These are phyloP conservation scores for Lordiphosa fenestrarum DNA, from an alignment of 2,888 invertebrate species.

Conservation along the genomic window DNA sequence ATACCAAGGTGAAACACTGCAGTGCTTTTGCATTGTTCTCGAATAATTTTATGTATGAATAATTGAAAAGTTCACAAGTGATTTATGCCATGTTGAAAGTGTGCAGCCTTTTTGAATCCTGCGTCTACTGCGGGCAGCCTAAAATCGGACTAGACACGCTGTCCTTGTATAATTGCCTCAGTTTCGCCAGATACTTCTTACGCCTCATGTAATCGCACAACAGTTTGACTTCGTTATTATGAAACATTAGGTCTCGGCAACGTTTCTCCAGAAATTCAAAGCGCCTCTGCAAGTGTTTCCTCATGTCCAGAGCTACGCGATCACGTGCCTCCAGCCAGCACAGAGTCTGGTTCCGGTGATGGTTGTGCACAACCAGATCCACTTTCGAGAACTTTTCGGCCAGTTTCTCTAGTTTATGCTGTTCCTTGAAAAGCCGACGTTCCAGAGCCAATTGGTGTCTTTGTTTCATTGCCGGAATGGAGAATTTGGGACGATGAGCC, in stretches of 20 bases:
- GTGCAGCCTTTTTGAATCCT: too few species aligned
- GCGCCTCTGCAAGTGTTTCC: slow-evolving; percentile 12
- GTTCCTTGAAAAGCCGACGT: neutral
- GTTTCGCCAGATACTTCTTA: slow-evolving; percentile 3
- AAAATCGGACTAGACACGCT: too few species aligned
- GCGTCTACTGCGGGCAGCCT: neutral
- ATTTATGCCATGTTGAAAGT: neutral
- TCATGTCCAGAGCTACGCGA: slow-evolving; percentile 4
- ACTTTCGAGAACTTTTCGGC: neutral
- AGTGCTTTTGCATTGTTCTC: too few species aligned
- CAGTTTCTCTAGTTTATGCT: slow-evolving; percentile 5
- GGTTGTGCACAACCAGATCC: neutral
- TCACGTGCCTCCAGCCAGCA: neutral
- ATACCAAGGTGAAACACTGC: too few species aligned
- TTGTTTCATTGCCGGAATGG: neutral
- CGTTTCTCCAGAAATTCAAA: slow-evolving; percentile 5
- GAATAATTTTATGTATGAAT: too few species aligned
- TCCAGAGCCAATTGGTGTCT: slow-evolving; percentile 8
- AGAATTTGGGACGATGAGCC: neutral
- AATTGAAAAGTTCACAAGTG: too few species aligned
- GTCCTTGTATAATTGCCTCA: slow-evolving; percentile 1
- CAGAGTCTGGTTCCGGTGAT: neutral
- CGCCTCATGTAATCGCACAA: neutral
- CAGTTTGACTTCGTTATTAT: neutral
- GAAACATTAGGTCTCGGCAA: neutral